Evolutionary conservation across 2,797 vertebrate species (phyloP).

Genomic region (Sebastes goodei): DNA sequence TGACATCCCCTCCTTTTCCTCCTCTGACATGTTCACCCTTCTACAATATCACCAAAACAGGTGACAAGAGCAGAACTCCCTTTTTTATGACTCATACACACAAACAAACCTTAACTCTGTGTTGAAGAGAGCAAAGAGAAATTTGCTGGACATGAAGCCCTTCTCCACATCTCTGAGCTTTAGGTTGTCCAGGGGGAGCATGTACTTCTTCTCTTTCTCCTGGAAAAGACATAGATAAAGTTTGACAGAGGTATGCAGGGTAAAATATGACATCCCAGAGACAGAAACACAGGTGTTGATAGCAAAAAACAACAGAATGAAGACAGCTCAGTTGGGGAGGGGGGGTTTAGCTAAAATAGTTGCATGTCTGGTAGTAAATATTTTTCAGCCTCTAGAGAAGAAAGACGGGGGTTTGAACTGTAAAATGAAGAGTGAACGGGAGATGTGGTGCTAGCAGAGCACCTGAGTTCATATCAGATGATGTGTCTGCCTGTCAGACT

Average conservation of each 20-base stretch:
- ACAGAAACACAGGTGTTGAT: constrained; percentile 46
- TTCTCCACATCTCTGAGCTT: constrained; percentile 89
- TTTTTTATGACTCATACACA: constrained; percentile 37
- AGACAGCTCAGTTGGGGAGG: constrained; percentile 20
- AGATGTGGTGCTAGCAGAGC: constrained; percentile 15
- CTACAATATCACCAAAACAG: constrained; percentile 43
- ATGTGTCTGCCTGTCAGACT: constrained; percentile 32
- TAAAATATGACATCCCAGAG: constrained; percentile 44
- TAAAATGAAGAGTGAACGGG: constrained; percentile 14
- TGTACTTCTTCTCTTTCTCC: constrained; percentile 92
- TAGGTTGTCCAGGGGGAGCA: constrained; percentile 90
- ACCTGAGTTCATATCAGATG: constrained; percentile 35
- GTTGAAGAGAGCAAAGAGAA: constrained; percentile 92
- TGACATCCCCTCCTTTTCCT: constrained; percentile 41
- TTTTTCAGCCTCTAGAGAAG: constrained; percentile 25
- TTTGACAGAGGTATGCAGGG: constrained; percentile 55
- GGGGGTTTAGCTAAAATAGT: constrained; percentile 36
- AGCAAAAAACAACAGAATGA: constrained; percentile 13
- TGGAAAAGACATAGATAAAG: constrained; percentile 68
- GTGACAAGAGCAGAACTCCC: constrained; percentile 59
- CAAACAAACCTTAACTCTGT: constrained; percentile 85
- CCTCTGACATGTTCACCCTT: constrained; percentile 29
- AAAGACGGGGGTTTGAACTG: constrained; percentile 6
- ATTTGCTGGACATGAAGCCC: constrained; percentile 89
- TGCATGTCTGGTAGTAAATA: constrained; percentile 54